These are phyloP conservation scores for Phoebastria nigripes DNA, from an alignment of 2,797 vertebrate species.

Conservation along the genomic window DNA sequence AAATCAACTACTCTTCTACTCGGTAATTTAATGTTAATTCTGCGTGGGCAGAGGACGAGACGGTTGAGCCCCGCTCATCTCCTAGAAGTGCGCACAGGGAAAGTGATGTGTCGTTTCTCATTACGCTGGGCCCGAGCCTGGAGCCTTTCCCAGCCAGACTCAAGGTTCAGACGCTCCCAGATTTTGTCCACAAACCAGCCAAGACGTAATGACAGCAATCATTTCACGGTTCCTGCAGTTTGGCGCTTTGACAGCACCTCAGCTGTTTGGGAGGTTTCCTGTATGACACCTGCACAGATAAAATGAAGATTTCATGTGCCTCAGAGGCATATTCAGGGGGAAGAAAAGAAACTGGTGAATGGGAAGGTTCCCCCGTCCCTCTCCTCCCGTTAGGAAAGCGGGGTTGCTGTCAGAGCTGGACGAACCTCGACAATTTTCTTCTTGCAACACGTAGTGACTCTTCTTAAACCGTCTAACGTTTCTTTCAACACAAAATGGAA, in stretches of 20 bases:
- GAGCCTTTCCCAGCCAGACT: neutral
- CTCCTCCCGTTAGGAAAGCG: neutral
- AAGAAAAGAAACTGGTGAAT: neutral
- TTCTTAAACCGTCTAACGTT: neutral
- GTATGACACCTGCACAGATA: neutral
- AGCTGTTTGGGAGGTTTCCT: neutral
- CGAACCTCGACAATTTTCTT: neutral
- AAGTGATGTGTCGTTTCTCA: neutral
- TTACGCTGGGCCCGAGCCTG: neutral
- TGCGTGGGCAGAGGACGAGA: neutral
- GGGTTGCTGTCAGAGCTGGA: neutral
- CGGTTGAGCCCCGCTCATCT: neutral
- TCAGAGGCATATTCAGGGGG: neutral
- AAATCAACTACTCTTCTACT: neutral
- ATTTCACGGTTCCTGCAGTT: neutral
- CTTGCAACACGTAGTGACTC: neutral
- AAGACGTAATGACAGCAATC: neutral
- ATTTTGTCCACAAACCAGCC: neutral
- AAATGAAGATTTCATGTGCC: neutral
- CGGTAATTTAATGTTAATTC: neutral
- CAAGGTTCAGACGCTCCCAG: neutral
- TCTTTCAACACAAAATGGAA: neutral
- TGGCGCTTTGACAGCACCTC: neutral
- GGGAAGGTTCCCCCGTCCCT: neutral
- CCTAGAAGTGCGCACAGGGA: neutral